phyloP scores from a whole-genome alignment of 2,113 vertebrate species.

The Dipodomys stephensi region DNA sequence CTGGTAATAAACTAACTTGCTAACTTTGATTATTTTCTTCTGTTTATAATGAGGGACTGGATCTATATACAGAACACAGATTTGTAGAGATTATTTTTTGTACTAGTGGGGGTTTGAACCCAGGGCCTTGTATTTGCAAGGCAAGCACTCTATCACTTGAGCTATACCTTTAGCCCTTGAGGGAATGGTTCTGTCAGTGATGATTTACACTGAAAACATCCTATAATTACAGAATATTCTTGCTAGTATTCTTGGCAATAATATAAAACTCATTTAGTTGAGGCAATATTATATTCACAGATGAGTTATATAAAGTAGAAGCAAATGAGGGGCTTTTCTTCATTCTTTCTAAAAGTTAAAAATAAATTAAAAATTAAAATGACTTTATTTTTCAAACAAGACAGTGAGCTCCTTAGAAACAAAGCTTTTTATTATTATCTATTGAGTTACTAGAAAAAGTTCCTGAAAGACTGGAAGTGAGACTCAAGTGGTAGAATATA shows the following conservation, averaged over 20 bases:
- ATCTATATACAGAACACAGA: too few species aligned
- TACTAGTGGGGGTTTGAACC: too few species aligned
- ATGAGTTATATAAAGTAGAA: not conserved
- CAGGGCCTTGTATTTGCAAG: too few species aligned
- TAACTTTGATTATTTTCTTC: not conserved
- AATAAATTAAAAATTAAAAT: not conserved
- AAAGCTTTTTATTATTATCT: not conserved
- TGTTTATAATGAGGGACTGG: not conserved
- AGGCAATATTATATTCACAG: not conserved
- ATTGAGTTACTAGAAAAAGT: conserved; percentile 4
- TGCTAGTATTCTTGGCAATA: not conserved
- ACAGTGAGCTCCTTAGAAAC: not conserved
- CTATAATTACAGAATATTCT: not conserved
- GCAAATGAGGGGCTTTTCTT: not conserved
- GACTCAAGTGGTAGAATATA: too few species aligned
- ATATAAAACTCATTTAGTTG: not conserved
- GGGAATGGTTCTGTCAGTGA: not conserved
- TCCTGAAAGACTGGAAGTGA: not conserved
- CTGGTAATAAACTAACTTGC: not conserved
- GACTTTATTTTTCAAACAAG: conserved; percentile 31
- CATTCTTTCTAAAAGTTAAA: conserved; percentile 6
- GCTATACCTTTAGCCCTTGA: not conserved
- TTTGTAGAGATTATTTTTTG: too few species aligned
- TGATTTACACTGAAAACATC: not conserved
- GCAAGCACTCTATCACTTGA: too few species aligned